Conservation (phyloP, 2,888 invertebrate species). For the Lycophotia porphyrea region DNA sequence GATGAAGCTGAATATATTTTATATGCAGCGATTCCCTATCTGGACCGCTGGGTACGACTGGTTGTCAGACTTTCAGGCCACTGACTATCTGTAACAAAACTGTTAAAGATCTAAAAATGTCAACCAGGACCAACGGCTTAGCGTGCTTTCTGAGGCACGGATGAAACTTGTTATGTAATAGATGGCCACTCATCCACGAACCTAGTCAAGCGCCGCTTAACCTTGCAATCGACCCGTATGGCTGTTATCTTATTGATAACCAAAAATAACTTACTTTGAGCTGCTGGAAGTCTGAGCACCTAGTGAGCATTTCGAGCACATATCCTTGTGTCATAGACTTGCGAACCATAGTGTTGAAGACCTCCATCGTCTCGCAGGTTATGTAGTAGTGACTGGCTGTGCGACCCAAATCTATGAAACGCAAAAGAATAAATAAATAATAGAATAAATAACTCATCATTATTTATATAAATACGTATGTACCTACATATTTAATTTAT, state of each 20-base stretch:
- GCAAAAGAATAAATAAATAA: background rate
- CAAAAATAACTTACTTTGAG: slow-evolving; percentile 92
- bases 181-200: background rate
- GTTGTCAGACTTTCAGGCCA: background rate
- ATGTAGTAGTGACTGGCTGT: slow-evolving; percentile 99
- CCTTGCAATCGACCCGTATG: background rate
- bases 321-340: slow-evolving; percentile 96
- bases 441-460: background rate
- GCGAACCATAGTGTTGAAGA: slow-evolving; percentile 95
- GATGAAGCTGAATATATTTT: background rate
- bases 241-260: background rate
- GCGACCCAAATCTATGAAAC: slow-evolving; percentile 94
- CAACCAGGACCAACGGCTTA: background rate
- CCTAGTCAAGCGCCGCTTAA: background rate
- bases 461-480: background rate
- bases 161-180: background rate
- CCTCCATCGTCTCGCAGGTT: slow-evolving; percentile 98
- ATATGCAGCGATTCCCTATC: background rate
- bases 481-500: no score
- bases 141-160: background rate
- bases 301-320: slow-evolving; percentile 97
- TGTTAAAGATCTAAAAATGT: background rate
- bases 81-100: no score
- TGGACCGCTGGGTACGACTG: background rate
- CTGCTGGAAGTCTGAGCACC: slow-evolving; percentile 98